phyloP scores from a whole-genome alignment of 2,888 invertebrate genomes.

The Agonopterix alstromeriana region DNA sequence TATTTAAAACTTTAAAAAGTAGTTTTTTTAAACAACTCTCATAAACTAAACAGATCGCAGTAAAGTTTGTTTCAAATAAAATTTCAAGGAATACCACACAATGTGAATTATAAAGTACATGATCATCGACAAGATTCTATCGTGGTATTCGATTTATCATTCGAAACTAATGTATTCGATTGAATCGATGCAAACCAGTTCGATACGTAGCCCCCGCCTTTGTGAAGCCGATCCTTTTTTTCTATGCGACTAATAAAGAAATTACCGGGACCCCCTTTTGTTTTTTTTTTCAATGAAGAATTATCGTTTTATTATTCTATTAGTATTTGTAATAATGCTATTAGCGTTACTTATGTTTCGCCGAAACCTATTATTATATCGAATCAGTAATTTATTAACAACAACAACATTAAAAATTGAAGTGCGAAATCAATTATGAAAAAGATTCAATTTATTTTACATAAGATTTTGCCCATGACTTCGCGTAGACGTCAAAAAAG shows the following conservation, averaged over 20 bases:
- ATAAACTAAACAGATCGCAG: too few species aligned
- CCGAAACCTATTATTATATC: too few species aligned
- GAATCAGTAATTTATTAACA: too few species aligned
- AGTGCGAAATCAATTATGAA: too few species aligned
- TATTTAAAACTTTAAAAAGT: too few species aligned
- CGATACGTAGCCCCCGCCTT: constrained; percentile 24
- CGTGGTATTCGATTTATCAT: constrained; percentile 44
- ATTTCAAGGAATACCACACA: constrained; percentile 8
- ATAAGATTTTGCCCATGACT: too few species aligned
- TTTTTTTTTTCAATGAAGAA: constrained; percentile 17
- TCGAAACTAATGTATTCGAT: constrained; percentile 40
- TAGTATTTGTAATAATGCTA: constrained; percentile 34
- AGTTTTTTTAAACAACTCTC: too few species aligned
- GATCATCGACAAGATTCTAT: constrained; percentile 24
- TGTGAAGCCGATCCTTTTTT: constrained; percentile 17
- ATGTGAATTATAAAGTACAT: constrained; percentile 19
- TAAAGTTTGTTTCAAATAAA: background rate
- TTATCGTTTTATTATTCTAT: constrained; percentile 35
- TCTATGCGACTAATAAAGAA: constrained; percentile 24
- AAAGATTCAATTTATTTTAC: too few species aligned
- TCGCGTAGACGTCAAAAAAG: too few species aligned
- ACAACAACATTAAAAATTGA: too few species aligned
- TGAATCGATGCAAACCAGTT: constrained; percentile 38
- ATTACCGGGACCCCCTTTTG: constrained; percentile 12
- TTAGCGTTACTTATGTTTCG: constrained; percentile 24